phyloP scores from a whole-genome alignment of 1,140 invertebrate genomes.

The Pseudomyrmex gracilis region DNA sequence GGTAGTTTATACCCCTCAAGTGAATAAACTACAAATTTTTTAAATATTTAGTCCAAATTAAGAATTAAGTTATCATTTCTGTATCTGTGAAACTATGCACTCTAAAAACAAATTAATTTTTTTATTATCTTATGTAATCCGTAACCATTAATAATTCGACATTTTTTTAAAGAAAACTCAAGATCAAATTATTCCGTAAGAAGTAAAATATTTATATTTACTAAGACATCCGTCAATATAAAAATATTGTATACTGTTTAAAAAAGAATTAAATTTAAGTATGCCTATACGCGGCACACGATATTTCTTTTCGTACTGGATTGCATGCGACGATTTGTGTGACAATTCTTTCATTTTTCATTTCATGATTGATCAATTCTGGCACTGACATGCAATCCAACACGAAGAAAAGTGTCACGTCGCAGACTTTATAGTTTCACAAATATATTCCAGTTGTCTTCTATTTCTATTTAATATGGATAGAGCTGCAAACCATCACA shows the following conservation, averaged over 20 bases:
- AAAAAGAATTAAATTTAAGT: slow-evolving; percentile 43
- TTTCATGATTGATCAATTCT: too few relatives aligned
- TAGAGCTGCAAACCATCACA: slow-evolving; percentile 36
- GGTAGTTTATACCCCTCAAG: not conserved
- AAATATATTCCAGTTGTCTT: slow-evolving; percentile 29
- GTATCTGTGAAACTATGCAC: not conserved
- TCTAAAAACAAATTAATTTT: not conserved
- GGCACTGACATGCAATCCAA: too few relatives aligned
- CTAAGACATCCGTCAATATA: not conserved
- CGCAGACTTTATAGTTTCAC: too few relatives aligned
- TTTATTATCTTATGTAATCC: not conserved
- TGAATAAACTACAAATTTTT: not conserved
- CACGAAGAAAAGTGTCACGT: too few relatives aligned
- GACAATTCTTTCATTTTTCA: too few relatives aligned
- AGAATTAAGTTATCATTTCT: not conserved
- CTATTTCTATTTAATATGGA: slow-evolving; percentile 29
- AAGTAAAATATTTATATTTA: slow-evolving; percentile 27
- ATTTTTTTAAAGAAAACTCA: not conserved
- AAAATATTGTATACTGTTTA: slow-evolving; percentile 23
- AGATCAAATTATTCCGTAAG: not conserved
- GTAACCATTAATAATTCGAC: not conserved
- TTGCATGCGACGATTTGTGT: too few relatives aligned
- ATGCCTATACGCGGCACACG: too few relatives aligned
- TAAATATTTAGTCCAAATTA: not conserved
- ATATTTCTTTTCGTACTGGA: too few relatives aligned